These are phyloP conservation scores for Xenopus borealis DNA, from an alignment of 2,113 vertebrate species.

Conservation along the genomic window DNA sequence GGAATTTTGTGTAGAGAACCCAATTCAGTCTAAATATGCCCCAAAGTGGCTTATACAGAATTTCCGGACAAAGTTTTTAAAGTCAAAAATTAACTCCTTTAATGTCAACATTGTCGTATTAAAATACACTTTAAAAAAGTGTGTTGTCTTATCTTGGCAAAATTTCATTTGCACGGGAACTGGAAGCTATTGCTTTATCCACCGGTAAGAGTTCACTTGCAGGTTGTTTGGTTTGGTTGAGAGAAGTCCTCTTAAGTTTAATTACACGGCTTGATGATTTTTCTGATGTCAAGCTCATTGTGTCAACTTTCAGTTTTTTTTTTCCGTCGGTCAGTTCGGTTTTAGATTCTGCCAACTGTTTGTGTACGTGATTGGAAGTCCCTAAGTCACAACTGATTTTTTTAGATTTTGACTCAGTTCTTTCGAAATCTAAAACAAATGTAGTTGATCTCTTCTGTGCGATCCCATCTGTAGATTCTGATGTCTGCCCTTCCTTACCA, in stretches of 20 bases:
- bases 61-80: no score
- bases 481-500: constrained; percentile 4
- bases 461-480: constrained; percentile 2
- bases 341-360: neutral
- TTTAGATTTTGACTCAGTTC: neutral
- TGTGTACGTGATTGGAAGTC: constrained; percentile 5
- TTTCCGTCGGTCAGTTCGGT: neutral
- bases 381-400: fast-evolving
- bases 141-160: neutral
- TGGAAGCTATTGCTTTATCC: neutral
- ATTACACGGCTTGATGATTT: constrained; percentile 47
- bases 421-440: neutral
- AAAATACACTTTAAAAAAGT: no score
- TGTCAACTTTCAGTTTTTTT: neutral
- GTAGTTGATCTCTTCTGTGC: neutral
- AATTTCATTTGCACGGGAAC: neutral
- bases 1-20: no score
- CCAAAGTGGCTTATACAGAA: no score
- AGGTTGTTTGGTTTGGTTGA: constrained; percentile 32
- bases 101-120: no score
- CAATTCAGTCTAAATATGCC: no score
- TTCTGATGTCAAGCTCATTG: constrained; percentile 11
- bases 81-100: no score
- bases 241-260: constrained; percentile 59
- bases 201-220: neutral